A percentile compares a stretch with the other conserved stretches of the same genome.
Evolutionary conservation across 2,113 vertebrate genomes (phyloP).

Genomic region (Chinchilla lanigera): DNA sequence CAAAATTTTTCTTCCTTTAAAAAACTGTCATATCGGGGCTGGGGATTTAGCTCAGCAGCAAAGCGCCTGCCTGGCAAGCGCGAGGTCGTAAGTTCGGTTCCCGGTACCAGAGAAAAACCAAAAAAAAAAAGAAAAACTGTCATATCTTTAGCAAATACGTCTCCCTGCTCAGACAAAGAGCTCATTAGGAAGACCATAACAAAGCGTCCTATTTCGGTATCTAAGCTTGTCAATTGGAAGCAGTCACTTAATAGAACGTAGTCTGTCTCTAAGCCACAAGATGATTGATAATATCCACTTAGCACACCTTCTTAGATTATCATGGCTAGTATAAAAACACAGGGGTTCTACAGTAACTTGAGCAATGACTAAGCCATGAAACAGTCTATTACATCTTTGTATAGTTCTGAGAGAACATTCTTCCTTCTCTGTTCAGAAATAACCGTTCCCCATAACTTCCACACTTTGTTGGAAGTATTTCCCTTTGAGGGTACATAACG

Average conservation of each 20-base stretch:
- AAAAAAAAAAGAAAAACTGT: no score
- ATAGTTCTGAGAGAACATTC: background rate
- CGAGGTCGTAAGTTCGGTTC: no score
- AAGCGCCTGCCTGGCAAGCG: no score
- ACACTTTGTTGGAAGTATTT: background rate
- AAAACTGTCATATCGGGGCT: background rate
- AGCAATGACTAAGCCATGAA: background rate
- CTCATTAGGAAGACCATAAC: background rate
- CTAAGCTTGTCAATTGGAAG: slow-evolving; percentile 36
- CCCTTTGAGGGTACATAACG: background rate
- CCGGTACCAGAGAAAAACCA: no score
- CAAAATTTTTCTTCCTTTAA: slow-evolving; percentile 30
- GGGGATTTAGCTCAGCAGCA: no score
- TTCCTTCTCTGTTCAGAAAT: background rate
- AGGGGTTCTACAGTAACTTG: background rate
- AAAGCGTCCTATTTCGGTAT: background rate
- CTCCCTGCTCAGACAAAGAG: background rate
- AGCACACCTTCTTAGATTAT: background rate
- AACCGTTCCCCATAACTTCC: background rate
- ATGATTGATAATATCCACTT: background rate
- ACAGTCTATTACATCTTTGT: background rate
- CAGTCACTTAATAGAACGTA: background rate
- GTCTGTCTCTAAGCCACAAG: background rate
- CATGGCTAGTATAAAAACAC: background rate
- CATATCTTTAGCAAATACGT: background rate